These are phyloP conservation scores for Sebastes cheni DNA, from an alignment of 2,797 vertebrate species.

Conservation along the genomic window DNA sequence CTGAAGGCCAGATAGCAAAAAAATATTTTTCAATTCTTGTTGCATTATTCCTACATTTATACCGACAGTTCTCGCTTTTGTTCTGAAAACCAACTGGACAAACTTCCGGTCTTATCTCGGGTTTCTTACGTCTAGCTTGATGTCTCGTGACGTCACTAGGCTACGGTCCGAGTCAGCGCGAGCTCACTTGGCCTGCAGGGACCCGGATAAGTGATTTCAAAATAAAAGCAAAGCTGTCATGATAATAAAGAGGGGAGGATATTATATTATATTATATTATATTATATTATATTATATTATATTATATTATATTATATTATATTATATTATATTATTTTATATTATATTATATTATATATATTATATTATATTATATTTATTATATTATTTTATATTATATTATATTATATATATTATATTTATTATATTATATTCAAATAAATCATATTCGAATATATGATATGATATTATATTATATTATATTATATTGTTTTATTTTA, in stretches of 20 bases:
- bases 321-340: no score
- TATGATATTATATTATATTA: no score
- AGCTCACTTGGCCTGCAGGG: slow-evolving; percentile 44
- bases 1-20: neutral
- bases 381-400: no score
- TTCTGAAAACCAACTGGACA: neutral
- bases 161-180: slow-evolving; percentile 56
- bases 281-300: no score
- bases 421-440: no score
- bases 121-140: slow-evolving; percentile 1
- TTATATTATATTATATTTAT: no score
- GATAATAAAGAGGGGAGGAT: neutral
- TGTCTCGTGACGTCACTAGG: slow-evolving; percentile 69
- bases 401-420: no score
- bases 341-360: no score
- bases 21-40: neutral
- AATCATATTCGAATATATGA: no score
- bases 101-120: neutral
- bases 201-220: slow-evolving; percentile 72
- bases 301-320: neutral
- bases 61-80: neutral
- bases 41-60: no score
- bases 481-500: no score
- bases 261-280: neutral
- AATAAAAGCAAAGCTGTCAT: slow-evolving; percentile 44